Evolutionary conservation across 2,888 invertebrate genomes (phyloP), one percentile per base, ranked within the genome.

Genomic region (Thymelicus sylvestris): DNA sequence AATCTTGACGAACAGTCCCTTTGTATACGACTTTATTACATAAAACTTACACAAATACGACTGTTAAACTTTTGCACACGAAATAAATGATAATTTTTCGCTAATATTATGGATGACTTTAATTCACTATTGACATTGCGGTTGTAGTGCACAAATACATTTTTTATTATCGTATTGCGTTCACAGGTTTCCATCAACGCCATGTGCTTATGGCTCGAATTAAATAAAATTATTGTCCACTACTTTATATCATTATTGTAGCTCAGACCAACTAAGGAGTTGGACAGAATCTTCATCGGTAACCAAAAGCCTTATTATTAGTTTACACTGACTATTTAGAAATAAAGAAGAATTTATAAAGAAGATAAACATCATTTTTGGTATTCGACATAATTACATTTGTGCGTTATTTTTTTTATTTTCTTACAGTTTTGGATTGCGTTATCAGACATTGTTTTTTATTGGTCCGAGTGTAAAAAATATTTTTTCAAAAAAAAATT

Each of bases 151-250:
- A 44, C 44, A 44, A 10, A 44, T 0, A 52, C 19, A 57, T 12
- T 24, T 31, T 31, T 31, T 31, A 31, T 12, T 57, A 57, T 57
- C 0, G 13, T 31, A n/a, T 12, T 13, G 31, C 31, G 31, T 57
- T 31, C 31, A 31, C 31, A 2, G 31, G 31, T 57, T 57, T 24
- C 5, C 24, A 31, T 31, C 31, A 31, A 12, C 41, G 7, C 44
- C 12, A 57, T 19, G 4, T 63, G 48, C 24, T 15, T 47, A 13
- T 3, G 15, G 48, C 62, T 62, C 61, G 41, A 67, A 15, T 44
- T 67, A 67, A 60, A 15, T 44, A 62, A 67, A 60, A 60, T 48
- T 48, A 60, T n/a, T 60, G 67, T 67, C 67, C 67, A 67, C 52
- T 67, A 67, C 52, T 67, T 67, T 41, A 8, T 39, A 7, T 44